Conservation (phyloP, 2,797 vertebrate genomes). For the Micropoecilia bifurca region DNA sequence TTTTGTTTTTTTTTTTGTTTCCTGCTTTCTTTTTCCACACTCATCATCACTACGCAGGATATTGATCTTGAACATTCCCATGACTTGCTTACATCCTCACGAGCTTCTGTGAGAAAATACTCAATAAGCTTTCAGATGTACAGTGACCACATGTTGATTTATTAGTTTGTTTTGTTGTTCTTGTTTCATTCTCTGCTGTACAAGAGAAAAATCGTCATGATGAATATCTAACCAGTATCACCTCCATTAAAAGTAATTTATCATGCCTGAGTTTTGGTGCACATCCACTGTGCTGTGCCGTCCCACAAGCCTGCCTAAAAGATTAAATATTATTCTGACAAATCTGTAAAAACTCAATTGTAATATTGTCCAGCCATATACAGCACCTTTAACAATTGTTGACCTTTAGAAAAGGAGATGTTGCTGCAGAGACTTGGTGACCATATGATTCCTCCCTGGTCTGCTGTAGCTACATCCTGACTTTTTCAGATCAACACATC, state of each 20-base stretch:
- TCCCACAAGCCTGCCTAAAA: not conserved
- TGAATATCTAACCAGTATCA: constrained; percentile 22
- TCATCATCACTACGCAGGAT: constrained; percentile 24
- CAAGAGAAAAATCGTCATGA: constrained; percentile 8
- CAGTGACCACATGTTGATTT: constrained; percentile 11
- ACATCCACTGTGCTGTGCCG: not conserved
- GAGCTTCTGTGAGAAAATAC: constrained; percentile 16
- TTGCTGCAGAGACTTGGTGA: not conserved
- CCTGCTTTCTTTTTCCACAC: constrained; percentile 27
- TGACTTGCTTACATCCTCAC: constrained; percentile 35
- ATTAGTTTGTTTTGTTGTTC: constrained; percentile 16
- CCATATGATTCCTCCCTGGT: not conserved
- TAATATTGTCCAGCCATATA: not conserved
- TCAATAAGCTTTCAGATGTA: constrained; percentile 33
- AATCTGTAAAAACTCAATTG: not conserved
- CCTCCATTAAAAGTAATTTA: constrained; percentile 8
- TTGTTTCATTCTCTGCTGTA: constrained; percentile 18
- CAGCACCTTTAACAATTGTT: not conserved
- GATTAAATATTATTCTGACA: not conserved
- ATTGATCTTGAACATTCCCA: constrained; percentile 30
- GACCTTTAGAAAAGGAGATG: not conserved
- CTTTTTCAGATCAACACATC: not conserved
- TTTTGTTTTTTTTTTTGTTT: constrained; percentile 38
- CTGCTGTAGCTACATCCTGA: not conserved
- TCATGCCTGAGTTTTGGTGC: constrained; percentile 27